These are phyloP conservation scores for Caerostris darwini DNA, from an alignment of 1,140 invertebrate genomes.

Conservation along the genomic window DNA sequence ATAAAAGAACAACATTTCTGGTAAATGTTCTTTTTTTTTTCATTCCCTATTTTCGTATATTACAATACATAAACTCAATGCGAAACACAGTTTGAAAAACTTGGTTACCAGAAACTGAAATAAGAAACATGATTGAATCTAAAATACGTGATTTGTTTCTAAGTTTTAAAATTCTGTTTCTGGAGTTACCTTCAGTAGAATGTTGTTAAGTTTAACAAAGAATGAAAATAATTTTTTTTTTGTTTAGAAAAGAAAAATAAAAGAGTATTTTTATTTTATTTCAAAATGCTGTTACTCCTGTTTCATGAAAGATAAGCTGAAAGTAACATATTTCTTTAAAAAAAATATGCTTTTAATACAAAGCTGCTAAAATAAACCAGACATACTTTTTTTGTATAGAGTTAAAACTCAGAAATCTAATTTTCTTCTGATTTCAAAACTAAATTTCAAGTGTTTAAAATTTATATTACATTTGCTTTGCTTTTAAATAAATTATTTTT, in stretches of 20 bases:
- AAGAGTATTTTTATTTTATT: not conserved
- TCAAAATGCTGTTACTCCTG: not conserved
- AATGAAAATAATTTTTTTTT: not conserved
- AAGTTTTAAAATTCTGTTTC: not conserved
- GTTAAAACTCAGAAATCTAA: too few species aligned
- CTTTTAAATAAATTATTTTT: too few species aligned
- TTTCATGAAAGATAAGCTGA: not conserved
- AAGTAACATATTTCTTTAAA: not conserved
- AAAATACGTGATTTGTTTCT: slow-evolving; percentile 16
- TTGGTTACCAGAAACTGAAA: not conserved
- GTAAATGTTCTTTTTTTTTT: not conserved
- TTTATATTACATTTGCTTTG: too few species aligned
- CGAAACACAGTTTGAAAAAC: not conserved
- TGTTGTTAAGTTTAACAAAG: not conserved
- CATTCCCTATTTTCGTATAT: not conserved
- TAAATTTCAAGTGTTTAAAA: too few species aligned
- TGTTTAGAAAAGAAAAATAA: not conserved
- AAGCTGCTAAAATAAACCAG: not conserved
- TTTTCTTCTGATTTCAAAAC: too few species aligned
- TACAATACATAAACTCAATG: not conserved
- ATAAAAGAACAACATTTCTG: too few species aligned
- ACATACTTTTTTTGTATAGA: not conserved
- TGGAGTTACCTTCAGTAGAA: not conserved
- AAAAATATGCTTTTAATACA: not conserved
- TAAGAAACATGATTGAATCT: not conserved